Evolutionary conservation across 2,888 invertebrate genomes (phyloP).

Genomic region (Drosophila kokeensis): DNA sequence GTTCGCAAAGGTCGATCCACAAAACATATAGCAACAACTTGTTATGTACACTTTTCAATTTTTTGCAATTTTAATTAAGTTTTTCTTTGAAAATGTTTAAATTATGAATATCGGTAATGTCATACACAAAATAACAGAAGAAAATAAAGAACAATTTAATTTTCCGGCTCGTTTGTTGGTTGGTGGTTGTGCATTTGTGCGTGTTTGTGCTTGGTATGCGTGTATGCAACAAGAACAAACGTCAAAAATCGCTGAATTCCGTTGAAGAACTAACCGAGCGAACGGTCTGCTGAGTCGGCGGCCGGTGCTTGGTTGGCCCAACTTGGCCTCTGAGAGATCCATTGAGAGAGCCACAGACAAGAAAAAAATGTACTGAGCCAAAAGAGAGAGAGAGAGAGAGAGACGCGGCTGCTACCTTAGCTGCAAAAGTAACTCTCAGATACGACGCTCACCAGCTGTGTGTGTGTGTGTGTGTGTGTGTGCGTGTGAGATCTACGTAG

Average conservation of each 20-base stretch:
- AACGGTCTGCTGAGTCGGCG: slow-evolving; percentile 43
- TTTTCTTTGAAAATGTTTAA: slow-evolving; percentile 5
- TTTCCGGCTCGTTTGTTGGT: slow-evolving; percentile 12
- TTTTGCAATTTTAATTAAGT: slow-evolving; percentile 7
- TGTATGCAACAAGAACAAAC: slow-evolving; percentile 48
- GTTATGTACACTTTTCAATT: slow-evolving; percentile 32
- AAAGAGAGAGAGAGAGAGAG: not conserved
- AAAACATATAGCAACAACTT: slow-evolving; percentile 35
- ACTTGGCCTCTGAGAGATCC: slow-evolving; percentile 40
- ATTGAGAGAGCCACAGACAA: slow-evolving; percentile 10
- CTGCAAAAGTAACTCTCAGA: slow-evolving; percentile 38
- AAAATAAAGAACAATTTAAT: slow-evolving; percentile 15
- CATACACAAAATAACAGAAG: slow-evolving; percentile 10
- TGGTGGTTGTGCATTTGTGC: slow-evolving; percentile 1
- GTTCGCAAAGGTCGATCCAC: slow-evolving; percentile 71
- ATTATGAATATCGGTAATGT: slow-evolving; percentile 28
- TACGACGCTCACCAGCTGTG: slow-evolving; percentile 5
- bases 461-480: slow-evolving; percentile 3
- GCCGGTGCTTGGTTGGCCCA: slow-evolving; percentile 43
- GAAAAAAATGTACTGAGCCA: not conserved
- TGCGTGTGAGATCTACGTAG: slow-evolving; percentile 37
- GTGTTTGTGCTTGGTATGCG: slow-evolving; percentile 3
- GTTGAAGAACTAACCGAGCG: slow-evolving; percentile 71
- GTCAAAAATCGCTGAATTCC: slow-evolving; percentile 73
- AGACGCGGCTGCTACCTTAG: slow-evolving; percentile 41